Conservation (phyloP, 2,113 vertebrate species). For the Mus pahari region DNA sequence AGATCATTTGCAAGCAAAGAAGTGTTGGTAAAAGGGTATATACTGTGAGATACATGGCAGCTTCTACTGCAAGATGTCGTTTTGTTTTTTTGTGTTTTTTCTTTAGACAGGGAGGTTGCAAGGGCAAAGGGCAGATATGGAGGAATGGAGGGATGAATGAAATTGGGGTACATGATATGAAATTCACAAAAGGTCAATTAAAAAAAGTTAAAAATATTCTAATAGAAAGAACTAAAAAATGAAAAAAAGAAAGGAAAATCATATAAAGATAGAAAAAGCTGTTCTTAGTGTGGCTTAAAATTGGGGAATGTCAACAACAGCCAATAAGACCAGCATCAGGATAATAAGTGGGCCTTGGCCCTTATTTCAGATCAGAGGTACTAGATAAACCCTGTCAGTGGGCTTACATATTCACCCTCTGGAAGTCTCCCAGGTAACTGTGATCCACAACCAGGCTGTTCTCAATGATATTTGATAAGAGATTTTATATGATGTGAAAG, state of each 20-base stretch:
- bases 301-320: not conserved
- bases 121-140: not conserved
- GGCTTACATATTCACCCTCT: not conserved
- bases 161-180: not conserved
- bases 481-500: slow-evolving; percentile 6
- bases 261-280: not conserved
- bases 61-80: not conserved
- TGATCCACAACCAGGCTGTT: not conserved
- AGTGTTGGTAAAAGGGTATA: not conserved
- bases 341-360: not conserved
- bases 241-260: not conserved
- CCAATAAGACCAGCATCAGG: not conserved
- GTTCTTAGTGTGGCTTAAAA: slow-evolving; percentile 31
- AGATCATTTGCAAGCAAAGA: not conserved
- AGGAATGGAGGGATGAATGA: not conserved
- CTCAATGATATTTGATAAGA: not conserved
- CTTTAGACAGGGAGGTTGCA: not conserved
- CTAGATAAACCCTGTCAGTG: not conserved
- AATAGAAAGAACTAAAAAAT: not conserved
- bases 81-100: not conserved
- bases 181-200: not conserved
- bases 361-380: not conserved
- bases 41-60: not conserved
- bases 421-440: not conserved
- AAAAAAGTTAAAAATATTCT: not conserved